Evolutionary conservation across 2,888 invertebrate genomes (phyloP), one percentile per base, ranked within the genome.

Genomic region (Hirtodrosophila cameraria): DNA sequence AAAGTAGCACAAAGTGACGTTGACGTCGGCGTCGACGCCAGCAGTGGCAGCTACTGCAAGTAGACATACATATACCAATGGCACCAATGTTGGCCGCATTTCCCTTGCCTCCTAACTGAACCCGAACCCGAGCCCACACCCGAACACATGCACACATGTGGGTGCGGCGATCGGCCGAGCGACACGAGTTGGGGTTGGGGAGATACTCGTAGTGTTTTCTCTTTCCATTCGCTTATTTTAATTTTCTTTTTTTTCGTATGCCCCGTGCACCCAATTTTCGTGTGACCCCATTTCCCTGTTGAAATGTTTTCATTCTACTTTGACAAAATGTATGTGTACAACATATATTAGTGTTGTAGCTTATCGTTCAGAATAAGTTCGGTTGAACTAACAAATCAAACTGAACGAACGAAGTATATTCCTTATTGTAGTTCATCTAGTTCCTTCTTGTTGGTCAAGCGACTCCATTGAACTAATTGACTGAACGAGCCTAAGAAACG

Each of bases 201-300:
- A 12, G 41, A 27, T 35, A 52, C 28, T 52, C 43, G 66, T 30
- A 49, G 61, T 54, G 53, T 69, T 61, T 75, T 81, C 76, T 68
- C 66, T 62, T 62, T 67, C 64, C 75, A 78, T 69, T 63, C 62
- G 72, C 85, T 72, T 68, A 85, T 82, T 84, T 80, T 84, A 82
- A 81, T 84, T 75, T 71, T 57, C 49, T 1, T 23, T 23, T 23
- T 23, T 23, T 69, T 63, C 43, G 50, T 52, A 25, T 61, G 70
- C 57, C 62, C 65, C 71, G 68, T 64, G 69, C 74, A 73, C 61
- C 75, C 73, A 69, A 58, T 58, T 69, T 60, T 71, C 67, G 65
- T 81, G 79, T 81, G 80, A 81, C 80, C 80, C 86, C 80, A 79
- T 79, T 81, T 85, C 67, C 69, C 57, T 79, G n/a, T n/a, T n/a